phyloP scores from a whole-genome alignment of 2,797 vertebrate species.

The Typhlichthys eigenmanni region DNA sequence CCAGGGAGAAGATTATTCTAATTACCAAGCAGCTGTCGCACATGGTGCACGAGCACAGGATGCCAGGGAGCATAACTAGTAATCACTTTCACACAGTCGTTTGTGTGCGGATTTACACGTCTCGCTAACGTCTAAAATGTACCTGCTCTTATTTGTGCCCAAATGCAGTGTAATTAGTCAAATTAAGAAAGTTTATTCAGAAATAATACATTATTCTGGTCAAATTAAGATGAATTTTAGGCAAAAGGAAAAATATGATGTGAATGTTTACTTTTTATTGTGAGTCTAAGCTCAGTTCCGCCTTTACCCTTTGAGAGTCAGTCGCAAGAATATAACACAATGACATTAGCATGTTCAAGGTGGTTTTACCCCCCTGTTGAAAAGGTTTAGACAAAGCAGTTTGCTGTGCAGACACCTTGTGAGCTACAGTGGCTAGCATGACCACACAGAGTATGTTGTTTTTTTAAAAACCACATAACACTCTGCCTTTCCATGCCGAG shows the following conservation, averaged over 20 bases:
- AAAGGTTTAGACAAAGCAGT: conserved; percentile 12
- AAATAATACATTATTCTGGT: conserved; percentile 24
- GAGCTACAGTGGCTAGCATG: conserved; percentile 30
- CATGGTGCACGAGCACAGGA: conserved; percentile 70
- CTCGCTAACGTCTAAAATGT: conserved; percentile 59
- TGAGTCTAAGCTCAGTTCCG: conserved; percentile 44
- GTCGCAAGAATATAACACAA: conserved; percentile 19
- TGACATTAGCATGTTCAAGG: conserved; percentile 14
- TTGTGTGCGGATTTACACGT: conserved; percentile 68
- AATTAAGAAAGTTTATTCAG: conserved; percentile 47
- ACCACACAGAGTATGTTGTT: conserved; percentile 12
- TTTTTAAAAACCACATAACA: conserved; percentile 36
- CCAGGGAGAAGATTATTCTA: conserved; percentile 81
- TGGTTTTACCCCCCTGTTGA: conserved; percentile 30
- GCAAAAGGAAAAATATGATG: conserved; percentile 1
- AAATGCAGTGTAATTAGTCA: conserved; percentile 64
- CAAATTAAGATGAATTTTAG: conserved; percentile 61
- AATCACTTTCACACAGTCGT: conserved; percentile 71
- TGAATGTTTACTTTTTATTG: conserved; percentile 45
- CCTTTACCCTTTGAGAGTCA: conserved; percentile 35
- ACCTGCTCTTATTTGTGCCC: conserved; percentile 72
- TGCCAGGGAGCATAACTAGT: conserved; percentile 70
- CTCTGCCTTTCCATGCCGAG: conserved; percentile 43
- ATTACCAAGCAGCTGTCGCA: conserved; percentile 77
- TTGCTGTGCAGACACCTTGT: conserved; percentile 26